phyloP scores from a whole-genome alignment of 2,113 vertebrate genomes.

The Cyphomyrus plagiostoma region DNA sequence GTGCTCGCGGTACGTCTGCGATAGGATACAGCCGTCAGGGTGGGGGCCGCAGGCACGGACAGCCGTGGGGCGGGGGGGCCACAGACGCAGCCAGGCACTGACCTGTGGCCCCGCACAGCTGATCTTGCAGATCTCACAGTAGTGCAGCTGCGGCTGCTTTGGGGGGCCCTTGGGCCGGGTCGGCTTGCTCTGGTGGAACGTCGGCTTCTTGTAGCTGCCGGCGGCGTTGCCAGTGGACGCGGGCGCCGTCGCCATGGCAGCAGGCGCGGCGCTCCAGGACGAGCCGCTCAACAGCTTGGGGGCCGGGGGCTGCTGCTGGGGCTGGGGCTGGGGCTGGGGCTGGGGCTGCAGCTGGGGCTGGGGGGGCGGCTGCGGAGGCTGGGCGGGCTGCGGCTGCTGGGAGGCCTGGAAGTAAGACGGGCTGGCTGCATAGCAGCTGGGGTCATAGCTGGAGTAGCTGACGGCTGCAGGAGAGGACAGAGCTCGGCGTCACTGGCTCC shows the following conservation, averaged over 20 bases:
- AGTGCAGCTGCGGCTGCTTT: constrained; percentile 67
- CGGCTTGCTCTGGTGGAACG: constrained; percentile 57
- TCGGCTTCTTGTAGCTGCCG: constrained; percentile 56
- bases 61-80: neutral
- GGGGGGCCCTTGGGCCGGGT: constrained; percentile 61
- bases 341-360: constrained; percentile 40
- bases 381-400: constrained; percentile 35
- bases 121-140: constrained; percentile 79
- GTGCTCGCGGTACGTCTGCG: constrained; percentile 68
- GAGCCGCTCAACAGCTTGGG: constrained; percentile 56
- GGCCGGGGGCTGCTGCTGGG: constrained; percentile 43
- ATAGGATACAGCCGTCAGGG: neutral
- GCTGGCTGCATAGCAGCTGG: constrained; percentile 49
- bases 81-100: neutral
- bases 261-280: constrained; percentile 56
- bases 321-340: constrained; percentile 38
- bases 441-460: constrained; percentile 57
- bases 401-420: constrained; percentile 57
- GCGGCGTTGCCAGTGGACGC: constrained; percentile 41
- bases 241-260: constrained; percentile 46
- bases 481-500: neutral
- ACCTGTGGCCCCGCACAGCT: constrained; percentile 81
- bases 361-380: constrained; percentile 36
- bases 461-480: constrained; percentile 49
- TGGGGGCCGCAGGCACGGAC: neutral